phyloP scores from a whole-genome alignment of 2,113 vertebrate species.

The Gymnarchus niloticus region DNA sequence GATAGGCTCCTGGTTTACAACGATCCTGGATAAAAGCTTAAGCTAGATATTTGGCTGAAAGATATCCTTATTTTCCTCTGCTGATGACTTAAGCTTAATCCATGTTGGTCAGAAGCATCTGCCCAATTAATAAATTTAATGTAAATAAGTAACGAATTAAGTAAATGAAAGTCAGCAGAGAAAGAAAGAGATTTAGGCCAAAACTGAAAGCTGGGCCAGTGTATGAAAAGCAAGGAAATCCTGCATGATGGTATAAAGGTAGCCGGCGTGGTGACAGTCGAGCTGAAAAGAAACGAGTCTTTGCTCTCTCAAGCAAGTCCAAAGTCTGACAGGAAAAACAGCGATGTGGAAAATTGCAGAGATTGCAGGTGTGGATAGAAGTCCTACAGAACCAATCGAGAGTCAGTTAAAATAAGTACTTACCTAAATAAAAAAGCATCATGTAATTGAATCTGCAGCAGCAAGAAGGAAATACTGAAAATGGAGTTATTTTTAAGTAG shows the following conservation, averaged over 20 bases:
- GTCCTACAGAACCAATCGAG: background rate
- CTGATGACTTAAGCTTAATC: no score
- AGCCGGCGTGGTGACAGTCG: background rate
- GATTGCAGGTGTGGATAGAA: constrained; percentile 2
- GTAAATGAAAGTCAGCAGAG: background rate
- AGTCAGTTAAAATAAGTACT: background rate
- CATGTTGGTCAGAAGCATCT: background rate
- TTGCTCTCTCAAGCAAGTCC: background rate
- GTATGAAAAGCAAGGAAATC: background rate
- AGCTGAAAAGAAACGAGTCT: background rate
- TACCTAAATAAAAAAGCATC: background rate
- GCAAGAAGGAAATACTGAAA: background rate
- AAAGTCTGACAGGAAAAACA: background rate
- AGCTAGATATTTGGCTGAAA: background rate
- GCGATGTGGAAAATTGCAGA: constrained; percentile 9
- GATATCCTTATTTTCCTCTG: background rate
- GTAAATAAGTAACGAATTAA: background rate
- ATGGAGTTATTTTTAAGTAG: background rate
- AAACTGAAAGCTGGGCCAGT: background rate
- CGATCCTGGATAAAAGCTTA: background rate
- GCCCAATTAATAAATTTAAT: background rate
- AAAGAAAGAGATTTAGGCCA: background rate
- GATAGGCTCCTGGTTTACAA: background rate
- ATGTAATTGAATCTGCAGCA: background rate
- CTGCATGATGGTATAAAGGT: background rate